Conservation (phyloP, 2,888 invertebrate species). For the Drosophila dives region DNA sequence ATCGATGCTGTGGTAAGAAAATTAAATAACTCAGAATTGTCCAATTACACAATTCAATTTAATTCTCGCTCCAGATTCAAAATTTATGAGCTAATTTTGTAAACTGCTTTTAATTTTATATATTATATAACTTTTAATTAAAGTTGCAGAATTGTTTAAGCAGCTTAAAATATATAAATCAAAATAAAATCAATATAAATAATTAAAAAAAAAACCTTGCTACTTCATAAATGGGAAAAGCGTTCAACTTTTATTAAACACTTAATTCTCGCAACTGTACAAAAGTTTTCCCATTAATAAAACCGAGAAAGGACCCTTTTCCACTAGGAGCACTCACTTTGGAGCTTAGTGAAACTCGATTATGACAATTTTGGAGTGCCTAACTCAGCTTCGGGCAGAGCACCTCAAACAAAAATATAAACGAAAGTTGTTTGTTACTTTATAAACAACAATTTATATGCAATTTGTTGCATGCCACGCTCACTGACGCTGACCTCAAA, state of each 20-base stretch:
- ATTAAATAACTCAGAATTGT: neutral
- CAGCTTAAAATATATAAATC: neutral
- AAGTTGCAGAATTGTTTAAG: neutral
- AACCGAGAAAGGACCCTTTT: neutral
- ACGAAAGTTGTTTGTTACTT: constrained; percentile 47
- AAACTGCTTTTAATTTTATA: neutral
- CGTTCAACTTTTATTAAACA: constrained; percentile 13
- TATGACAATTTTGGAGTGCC: constrained; percentile 39
- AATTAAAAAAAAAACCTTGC: neutral
- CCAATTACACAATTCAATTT: constrained; percentile 18
- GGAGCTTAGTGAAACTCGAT: constrained; percentile 37
- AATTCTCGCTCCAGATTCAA: neutral
- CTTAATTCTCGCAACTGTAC: constrained; percentile 10
- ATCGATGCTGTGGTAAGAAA: constrained; percentile 79
- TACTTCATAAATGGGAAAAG: neutral
- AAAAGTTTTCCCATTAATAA: constrained; percentile 41
- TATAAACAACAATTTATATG: constrained; percentile 48
- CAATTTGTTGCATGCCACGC: constrained; percentile 43
- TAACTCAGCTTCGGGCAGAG: constrained; percentile 12
- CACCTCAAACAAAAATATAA: constrained; percentile 5
- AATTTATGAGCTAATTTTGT: neutral
- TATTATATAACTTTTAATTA: neutral
- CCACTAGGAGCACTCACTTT: constrained; percentile 5
- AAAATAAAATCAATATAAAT: neutral
- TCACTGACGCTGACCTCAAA: constrained; percentile 21